Percentiles rank a stretch among this genome's conserved stretches.
These are phyloP conservation scores for Corella eumyota DNA, from an alignment of 23 tunicate species.

Conservation along the genomic window DNA sequence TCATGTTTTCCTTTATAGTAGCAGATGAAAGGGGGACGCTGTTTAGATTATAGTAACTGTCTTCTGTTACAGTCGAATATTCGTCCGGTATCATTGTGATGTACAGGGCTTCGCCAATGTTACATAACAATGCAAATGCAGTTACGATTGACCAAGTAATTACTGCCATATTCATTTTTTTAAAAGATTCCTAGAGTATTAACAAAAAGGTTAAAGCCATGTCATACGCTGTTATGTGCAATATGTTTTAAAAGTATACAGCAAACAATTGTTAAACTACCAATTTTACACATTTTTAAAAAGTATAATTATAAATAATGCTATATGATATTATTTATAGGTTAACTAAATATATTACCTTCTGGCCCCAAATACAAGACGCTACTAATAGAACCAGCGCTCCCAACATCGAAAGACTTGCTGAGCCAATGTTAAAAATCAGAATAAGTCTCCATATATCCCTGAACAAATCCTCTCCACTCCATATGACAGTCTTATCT, in stretches of 20 bases:
- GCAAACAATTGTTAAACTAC: not conserved
- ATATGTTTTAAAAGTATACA: not conserved
- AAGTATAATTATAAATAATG: too few relatives aligned
- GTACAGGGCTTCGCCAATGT: conserved; percentile 72
- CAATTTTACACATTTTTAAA: not conserved
- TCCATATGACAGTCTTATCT: conserved; percentile 27
- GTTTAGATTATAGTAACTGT: not conserved
- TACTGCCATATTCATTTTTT: conserved; percentile 37
- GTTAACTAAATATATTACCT: conserved; percentile 24
- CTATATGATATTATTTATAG: not conserved
- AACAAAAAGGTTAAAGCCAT: not conserved
- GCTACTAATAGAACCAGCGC: conserved; percentile 58
- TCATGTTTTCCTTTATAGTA: conserved; percentile 12
- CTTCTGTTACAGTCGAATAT: not conserved
- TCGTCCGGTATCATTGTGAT: conserved; percentile 31
- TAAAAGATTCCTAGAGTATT: conserved; percentile 54
- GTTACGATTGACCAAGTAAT: conserved; percentile 48
- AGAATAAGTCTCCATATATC: conserved; percentile 66
- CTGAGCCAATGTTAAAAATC: conserved; percentile 32
- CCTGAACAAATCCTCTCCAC: conserved; percentile 12
- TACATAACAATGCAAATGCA: conserved; percentile 26
- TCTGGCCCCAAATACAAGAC: conserved; percentile 86
- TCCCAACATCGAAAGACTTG: conserved; percentile 38
- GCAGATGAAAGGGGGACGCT: not conserved
- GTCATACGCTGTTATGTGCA: not conserved